phyloP scores from a whole-genome alignment of 2,113 vertebrate species.

The Dromas ardeola region DNA sequence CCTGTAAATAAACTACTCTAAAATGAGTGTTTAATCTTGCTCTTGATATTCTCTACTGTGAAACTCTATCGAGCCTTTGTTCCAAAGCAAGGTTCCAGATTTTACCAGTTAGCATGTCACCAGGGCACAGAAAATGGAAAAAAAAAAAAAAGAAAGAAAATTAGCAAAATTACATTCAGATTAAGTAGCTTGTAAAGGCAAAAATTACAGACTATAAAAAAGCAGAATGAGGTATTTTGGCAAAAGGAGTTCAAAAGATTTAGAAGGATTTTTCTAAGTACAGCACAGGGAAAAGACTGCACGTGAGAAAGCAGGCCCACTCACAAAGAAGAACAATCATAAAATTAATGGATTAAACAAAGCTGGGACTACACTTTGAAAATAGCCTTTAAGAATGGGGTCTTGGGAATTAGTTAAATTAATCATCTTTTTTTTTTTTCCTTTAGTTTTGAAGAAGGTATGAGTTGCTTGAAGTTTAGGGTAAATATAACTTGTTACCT shows the following conservation, averaged over 20 bases:
- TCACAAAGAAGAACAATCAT: not conserved
- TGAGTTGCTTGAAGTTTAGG: not conserved
- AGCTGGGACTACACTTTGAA: not conserved
- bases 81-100: not conserved
- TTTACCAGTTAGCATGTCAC: not conserved
- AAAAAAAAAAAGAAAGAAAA: not conserved
- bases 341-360: conserved; percentile 17
- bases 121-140: not conserved
- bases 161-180: not conserved
- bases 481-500: not conserved
- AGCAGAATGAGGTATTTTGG: not conserved
- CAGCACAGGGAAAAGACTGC: not conserved
- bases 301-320: not conserved
- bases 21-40: not conserved
- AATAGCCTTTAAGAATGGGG: not conserved
- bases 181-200: conserved; percentile 5
- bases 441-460: not conserved
- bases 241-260: not conserved
- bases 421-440: not conserved
- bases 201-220: not conserved
- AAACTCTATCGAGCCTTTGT: not conserved
- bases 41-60: not conserved
- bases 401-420: not conserved
- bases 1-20: not conserved
- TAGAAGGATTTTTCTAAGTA: conserved; percentile 20